phyloP scores from a whole-genome alignment of 2,113 vertebrate genomes.

The Suricata suricatta region DNA sequence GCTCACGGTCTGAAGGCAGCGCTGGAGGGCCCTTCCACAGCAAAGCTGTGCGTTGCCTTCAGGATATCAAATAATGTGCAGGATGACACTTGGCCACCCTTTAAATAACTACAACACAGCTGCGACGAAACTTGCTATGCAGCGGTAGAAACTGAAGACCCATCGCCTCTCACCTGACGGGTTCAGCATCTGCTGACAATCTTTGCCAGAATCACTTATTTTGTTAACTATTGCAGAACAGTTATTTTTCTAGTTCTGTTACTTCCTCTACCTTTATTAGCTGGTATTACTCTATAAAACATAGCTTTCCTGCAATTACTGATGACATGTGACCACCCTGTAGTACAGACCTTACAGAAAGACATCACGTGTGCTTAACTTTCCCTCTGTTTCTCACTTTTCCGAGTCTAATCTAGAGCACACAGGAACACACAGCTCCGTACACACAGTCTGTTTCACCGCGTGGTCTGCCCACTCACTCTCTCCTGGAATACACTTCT shows the following conservation, averaged over 20 bases:
- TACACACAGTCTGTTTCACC: neutral
- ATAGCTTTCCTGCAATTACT: neutral
- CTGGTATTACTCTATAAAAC: neutral
- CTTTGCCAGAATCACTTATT: neutral
- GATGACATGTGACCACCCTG: neutral
- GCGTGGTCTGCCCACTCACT: neutral
- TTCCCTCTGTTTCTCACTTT: neutral
- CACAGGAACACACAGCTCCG: neutral
- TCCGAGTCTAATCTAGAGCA: neutral
- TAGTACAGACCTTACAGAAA: neutral
- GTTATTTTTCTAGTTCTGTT: neutral
- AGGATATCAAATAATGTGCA: neutral
- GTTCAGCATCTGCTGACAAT: neutral
- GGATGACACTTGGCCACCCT: neutral
- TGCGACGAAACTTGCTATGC: neutral
- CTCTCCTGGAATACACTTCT: neutral
- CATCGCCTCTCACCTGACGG: neutral
- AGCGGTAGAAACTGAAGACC: neutral
- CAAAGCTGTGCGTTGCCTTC: neutral
- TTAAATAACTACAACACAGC: neutral
- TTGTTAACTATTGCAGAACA: neutral
- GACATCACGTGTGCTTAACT: neutral
- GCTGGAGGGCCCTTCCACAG: neutral
- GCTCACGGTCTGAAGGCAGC: neutral
- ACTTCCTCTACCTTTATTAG: neutral